Percentiles rank a stretch among this genome's conserved stretches.
Conservation (phyloP, 2,113 vertebrate species). For the Nanorana parkeri region DNA sequence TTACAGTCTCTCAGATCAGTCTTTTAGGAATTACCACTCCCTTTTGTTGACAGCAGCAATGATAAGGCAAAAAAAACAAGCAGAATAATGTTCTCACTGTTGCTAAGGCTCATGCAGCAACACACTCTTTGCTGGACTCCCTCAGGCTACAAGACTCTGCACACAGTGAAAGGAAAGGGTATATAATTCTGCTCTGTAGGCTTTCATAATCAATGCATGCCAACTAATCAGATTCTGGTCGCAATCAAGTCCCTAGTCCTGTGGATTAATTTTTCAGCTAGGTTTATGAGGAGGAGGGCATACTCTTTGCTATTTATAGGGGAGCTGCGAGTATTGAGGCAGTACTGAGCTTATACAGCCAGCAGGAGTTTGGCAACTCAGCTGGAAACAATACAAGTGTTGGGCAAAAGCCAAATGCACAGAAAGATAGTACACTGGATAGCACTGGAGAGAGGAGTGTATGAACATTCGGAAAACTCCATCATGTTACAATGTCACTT, state of each 20-base stretch:
- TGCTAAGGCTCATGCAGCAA: slow-evolving; percentile 66
- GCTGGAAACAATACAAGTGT: slow-evolving; percentile 67
- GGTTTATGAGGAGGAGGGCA: slow-evolving; percentile 60
- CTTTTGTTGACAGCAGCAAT: slow-evolving; percentile 47
- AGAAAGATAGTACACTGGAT: slow-evolving; percentile 47
- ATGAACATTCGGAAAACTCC: slow-evolving; percentile 15
- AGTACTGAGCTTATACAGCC: slow-evolving; percentile 73
- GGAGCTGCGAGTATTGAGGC: slow-evolving; percentile 72
- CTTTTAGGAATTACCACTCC: slow-evolving; percentile 39
- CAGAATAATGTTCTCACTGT: slow-evolving; percentile 56
- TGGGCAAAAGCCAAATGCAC: slow-evolving; percentile 66
- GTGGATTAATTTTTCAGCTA: slow-evolving; percentile 68
- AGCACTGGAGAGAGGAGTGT: slow-evolving; percentile 19
- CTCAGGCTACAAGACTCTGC: slow-evolving; percentile 58
- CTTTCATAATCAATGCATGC: slow-evolving; percentile 66
- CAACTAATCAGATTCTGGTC: slow-evolving; percentile 62
- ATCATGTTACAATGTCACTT: not conserved
- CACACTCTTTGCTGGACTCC: slow-evolving; percentile 61
- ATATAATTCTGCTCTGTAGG: slow-evolving; percentile 61
- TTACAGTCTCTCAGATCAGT: slow-evolving; percentile 51
- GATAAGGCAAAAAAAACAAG: slow-evolving; percentile 38
- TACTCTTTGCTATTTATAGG: slow-evolving; percentile 78
- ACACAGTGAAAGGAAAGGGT: slow-evolving; percentile 47
- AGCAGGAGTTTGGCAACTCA: slow-evolving; percentile 66
- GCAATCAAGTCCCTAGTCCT: slow-evolving; percentile 71